Evolutionary conservation across 1,140 invertebrate species (phyloP), one percentile per base, ranked within the genome.

Genomic region (Cyclargus thomasi): DNA sequence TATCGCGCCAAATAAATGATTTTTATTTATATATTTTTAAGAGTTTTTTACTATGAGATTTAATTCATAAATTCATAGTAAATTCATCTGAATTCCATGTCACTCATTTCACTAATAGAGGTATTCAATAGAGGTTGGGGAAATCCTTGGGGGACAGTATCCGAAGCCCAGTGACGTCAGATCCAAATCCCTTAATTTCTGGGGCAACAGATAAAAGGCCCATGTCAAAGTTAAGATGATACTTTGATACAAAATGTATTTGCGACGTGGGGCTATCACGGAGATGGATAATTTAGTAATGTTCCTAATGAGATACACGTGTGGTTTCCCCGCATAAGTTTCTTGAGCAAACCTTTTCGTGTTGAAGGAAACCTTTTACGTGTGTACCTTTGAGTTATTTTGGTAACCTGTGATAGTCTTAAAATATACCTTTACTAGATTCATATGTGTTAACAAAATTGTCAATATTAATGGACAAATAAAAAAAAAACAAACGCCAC

Each of bases 121-220:
- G 39, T 11, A 47, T 47, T 47, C 39, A 47, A 47, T 39, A 47
- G 39, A 14, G 39, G 14, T 14, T 47, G 10, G 39, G 8, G 10
- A 8, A 47, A 47, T 47, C 39, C 14, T 16, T 8, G 2, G 39
- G 39, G 39, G 39, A 47, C 39, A 47, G 39, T 47, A 47, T 16
- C 53, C 18, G 18, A 55, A n/a, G 18, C 53, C 53, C 53, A 55
- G 18, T 55, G 53, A 55, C 18, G 53, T 55, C 53, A 55, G 10
- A 55, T 20, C 53, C 53, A 55, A 55, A 55, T 55, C 53, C 18
- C n/a, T 55, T 55, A 20, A 55, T 55, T 55, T 55, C n/a, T 55
- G 20, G 55, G 55, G 18, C 18, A 59, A 21, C 55, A 59, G 17
- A 57, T 57, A 10, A 59, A 59, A 59, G 55, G 55, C 55, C 53